Conservation (phyloP, 2,888 invertebrate genomes). For the Cancer borealis region DNA sequence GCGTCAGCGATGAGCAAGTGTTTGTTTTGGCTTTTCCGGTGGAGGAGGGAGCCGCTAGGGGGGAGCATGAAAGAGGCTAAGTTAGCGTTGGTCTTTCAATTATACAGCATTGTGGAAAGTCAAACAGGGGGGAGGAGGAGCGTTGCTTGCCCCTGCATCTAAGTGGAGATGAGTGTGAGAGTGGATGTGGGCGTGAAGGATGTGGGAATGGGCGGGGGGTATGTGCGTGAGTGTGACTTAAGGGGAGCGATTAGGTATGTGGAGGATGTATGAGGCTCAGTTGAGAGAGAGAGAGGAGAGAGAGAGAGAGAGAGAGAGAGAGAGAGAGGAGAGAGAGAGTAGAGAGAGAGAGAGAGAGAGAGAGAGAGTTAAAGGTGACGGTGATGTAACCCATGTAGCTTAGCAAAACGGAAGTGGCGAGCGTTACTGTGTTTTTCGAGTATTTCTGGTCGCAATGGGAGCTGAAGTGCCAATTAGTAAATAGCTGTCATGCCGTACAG, state of each 20-base stretch:
- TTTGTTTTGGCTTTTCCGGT: slow-evolving; percentile 1
- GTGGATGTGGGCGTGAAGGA: neutral
- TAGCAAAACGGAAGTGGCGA: neutral
- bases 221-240: neutral
- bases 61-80: neutral
- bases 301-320: slow-evolving; percentile 26
- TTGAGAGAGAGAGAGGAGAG: neutral
- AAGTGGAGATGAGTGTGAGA: neutral
- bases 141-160: neutral
- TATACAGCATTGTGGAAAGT: slow-evolving; percentile 34
- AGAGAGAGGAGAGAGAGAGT: slow-evolving; percentile 52
- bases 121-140: slow-evolving; percentile 23
- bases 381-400: slow-evolving; percentile 1
- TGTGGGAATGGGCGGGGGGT: neutral
- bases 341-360: slow-evolving; percentile 48
- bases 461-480: slow-evolving; percentile 56
- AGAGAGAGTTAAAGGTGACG: slow-evolving; percentile 36
- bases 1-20: slow-evolving; percentile 8
- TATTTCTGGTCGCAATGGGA: slow-evolving; percentile 6
- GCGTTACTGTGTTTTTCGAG: neutral
- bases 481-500: slow-evolving; percentile 50
- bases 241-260: neutral
- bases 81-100: slow-evolving; percentile 6
- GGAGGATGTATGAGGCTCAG: neutral
- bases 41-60: slow-evolving; percentile 25